A percentile compares a stretch with the other conserved stretches of the same genome.
These are phyloP conservation scores for Anolis apletophallus DNA, from an alignment of 2,797 vertebrate genomes.

Conservation along the genomic window DNA sequence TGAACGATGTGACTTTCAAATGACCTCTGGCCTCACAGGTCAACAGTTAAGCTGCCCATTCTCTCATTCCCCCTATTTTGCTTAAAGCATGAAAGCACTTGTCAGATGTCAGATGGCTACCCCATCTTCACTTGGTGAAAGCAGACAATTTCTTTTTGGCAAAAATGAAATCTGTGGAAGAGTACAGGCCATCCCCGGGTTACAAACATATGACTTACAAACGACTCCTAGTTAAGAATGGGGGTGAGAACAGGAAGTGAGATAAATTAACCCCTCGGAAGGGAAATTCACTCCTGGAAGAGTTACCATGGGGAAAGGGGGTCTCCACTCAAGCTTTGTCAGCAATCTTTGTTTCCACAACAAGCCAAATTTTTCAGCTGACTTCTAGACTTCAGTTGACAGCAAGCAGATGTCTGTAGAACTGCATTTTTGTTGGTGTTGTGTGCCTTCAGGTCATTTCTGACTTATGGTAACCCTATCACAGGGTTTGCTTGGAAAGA, in stretches of 20 bases:
- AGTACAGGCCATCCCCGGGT: background rate
- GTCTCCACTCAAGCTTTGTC: too few species aligned
- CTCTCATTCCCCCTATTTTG: slow-evolving; percentile 70
- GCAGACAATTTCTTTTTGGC: slow-evolving; percentile 51
- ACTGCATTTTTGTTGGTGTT: background rate
- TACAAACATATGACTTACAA: too few species aligned
- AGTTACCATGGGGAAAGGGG: too few species aligned
- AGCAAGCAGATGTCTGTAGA: background rate
- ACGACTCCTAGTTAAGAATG: too few species aligned
- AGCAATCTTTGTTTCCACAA: too few species aligned
- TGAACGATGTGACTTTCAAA: slow-evolving; percentile 78
- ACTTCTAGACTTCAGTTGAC: background rate
- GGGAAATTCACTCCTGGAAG: too few species aligned
- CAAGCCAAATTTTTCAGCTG: background rate
- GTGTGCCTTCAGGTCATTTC: too few species aligned
- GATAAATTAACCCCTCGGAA: too few species aligned
- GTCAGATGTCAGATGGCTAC: slow-evolving; percentile 72
- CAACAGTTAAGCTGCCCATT: slow-evolving; percentile 92
- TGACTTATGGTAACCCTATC: too few species aligned
- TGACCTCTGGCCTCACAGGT: slow-evolving; percentile 82
- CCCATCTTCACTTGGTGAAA: slow-evolving; percentile 47
- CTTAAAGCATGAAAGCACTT: slow-evolving; percentile 72
- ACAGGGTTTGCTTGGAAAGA: too few species aligned
- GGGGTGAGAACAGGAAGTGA: too few species aligned
- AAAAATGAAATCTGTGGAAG: slow-evolving; percentile 24